These are phyloP conservation scores for Antedon mediterranea DNA, from an alignment of 53 echinoderm and acorn worm species.

Conservation along the genomic window DNA sequence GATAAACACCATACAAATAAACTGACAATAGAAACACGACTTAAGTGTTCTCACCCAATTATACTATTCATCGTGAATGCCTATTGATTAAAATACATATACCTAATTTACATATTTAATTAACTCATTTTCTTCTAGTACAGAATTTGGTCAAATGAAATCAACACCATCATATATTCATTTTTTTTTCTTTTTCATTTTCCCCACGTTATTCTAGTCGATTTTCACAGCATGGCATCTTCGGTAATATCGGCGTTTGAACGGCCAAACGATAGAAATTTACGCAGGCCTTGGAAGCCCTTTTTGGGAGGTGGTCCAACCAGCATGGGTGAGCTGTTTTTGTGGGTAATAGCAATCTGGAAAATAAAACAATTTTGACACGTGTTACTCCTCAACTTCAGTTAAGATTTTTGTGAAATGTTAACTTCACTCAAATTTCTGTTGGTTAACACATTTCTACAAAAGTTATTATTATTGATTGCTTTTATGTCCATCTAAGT, in stretches of 20 bases:
- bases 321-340: slow-evolving; percentile 93
- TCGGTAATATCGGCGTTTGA: slow-evolving; percentile 38
- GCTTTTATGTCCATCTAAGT: too few species aligned
- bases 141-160: neutral
- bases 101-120: neutral
- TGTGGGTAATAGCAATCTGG: slow-evolving; percentile 95
- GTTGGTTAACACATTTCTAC: too few species aligned
- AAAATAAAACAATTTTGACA: too few species aligned
- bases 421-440: too few species aligned
- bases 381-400: too few species aligned
- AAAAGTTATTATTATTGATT: too few species aligned
- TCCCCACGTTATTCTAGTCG: too few species aligned
- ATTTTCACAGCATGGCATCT: slow-evolving; percentile 42
- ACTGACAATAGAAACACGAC: too few species aligned
- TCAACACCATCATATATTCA: neutral
- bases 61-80: too few species aligned
- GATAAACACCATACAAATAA: too few species aligned
- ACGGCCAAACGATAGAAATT: slow-evolving; percentile 35
- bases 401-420: too few species aligned
- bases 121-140: neutral
- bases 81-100: neutral
- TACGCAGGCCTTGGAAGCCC: slow-evolving; percentile 66
- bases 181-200: slow-evolving; percentile 1
- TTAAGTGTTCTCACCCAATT: too few species aligned
- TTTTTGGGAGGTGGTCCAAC: slow-evolving; percentile 83